phyloP scores from a whole-genome alignment of 2,113 vertebrate genomes.

The Chionomys nivalis region DNA sequence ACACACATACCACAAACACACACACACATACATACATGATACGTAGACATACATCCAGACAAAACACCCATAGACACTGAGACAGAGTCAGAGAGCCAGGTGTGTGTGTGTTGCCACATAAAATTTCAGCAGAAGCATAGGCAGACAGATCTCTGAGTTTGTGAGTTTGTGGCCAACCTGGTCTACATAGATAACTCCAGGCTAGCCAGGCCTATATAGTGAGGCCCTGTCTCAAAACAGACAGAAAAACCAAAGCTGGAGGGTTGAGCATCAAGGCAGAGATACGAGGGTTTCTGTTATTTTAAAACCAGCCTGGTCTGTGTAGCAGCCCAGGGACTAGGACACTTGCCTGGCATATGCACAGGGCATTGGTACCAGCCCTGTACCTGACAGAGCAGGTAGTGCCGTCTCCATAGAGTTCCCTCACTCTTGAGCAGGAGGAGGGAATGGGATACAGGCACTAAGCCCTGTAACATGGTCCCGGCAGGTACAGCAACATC shows the following conservation, averaged over 20 bases:
- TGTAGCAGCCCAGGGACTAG: neutral
- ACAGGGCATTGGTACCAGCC: neutral
- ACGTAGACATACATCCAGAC: neutral
- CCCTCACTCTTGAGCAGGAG: neutral
- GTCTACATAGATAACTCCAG: neutral
- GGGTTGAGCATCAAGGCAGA: neutral
- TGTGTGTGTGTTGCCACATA: too few relatives aligned
- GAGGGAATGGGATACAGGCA: neutral
- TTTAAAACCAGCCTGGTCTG: neutral
- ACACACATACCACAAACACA: too few relatives aligned
- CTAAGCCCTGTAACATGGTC: neutral
- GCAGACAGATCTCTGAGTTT: too few relatives aligned
- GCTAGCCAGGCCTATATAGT: neutral
- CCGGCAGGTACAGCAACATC: constrained; percentile 96
- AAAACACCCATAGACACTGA: neutral
- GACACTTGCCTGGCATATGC: neutral
- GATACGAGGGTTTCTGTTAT: neutral
- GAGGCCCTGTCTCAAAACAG: neutral
- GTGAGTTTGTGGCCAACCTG: neutral
- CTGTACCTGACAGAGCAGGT: neutral
- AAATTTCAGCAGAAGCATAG: too few relatives aligned
- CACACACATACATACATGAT: too few relatives aligned
- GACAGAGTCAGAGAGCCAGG: too few relatives aligned
- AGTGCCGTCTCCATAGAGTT: neutral
- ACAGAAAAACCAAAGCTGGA: neutral